Percentiles rank a stretch among this genome's conserved stretches.
Conservation (phyloP, 2,797 vertebrate species). For the Phrynocephalus forsythii region DNA sequence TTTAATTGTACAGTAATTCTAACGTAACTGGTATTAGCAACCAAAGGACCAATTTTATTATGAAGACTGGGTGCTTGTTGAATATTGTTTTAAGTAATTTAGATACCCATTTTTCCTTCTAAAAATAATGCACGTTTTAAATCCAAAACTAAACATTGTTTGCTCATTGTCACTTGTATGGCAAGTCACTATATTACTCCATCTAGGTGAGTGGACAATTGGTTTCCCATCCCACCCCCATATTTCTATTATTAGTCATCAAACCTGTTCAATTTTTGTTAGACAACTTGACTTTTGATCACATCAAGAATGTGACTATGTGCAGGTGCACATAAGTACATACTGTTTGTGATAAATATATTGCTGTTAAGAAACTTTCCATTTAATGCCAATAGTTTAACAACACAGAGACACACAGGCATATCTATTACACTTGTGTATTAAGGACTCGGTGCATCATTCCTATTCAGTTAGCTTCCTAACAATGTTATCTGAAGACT, state of each 20-base stretch:
- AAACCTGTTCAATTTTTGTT: conserved; percentile 44
- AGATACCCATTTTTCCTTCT: background rate
- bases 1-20: background rate
- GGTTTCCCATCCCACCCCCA: background rate
- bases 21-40: background rate
- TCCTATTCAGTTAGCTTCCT: conserved; percentile 44
- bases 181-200: background rate
- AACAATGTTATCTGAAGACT: conserved; percentile 66
- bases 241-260: conserved; percentile 32
- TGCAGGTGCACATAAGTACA: too few relatives aligned
- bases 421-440: conserved; percentile 8
- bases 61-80: background rate
- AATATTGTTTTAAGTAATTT: background rate
- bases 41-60: background rate
- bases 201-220: conserved; percentile 9
- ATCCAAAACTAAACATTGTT: conserved; percentile 36
- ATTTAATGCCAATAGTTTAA: conserved; percentile 17
- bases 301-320: background rate
- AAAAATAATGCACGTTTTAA: conserved; percentile 1
- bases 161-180: conserved; percentile 9
- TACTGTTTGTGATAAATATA: conserved; percentile 32
- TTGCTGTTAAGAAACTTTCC: conserved; percentile 24
- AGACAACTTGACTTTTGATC: conserved; percentile 37
- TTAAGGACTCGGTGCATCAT: conserved; percentile 20
- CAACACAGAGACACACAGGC: conserved; percentile 41